Conservation (phyloP, 2,113 vertebrate genomes). For the Perognathus longimembris region DNA sequence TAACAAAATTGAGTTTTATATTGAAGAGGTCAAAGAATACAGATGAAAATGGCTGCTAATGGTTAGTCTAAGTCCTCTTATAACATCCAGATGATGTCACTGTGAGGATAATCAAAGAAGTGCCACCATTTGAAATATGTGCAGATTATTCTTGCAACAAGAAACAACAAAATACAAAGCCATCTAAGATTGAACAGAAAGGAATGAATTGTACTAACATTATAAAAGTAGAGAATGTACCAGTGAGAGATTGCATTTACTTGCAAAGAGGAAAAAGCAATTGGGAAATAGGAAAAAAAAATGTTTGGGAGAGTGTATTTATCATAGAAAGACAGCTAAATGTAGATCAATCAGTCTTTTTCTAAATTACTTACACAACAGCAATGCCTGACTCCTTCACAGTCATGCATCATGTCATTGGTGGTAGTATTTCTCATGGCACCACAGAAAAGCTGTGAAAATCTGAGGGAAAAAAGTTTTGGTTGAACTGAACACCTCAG, state of each 20-base stretch:
- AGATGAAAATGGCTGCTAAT: not conserved
- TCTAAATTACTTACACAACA: not conserved
- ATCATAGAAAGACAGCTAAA: not conserved
- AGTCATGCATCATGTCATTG: not conserved
- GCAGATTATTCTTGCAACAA: not conserved
- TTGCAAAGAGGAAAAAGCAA: not conserved
- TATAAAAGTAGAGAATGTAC: not conserved
- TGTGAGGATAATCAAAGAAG: not conserved
- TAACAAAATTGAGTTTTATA: constrained; percentile 34
- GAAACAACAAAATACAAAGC: constrained; percentile 33
- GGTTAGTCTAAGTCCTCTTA: not conserved
- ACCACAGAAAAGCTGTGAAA: not conserved
- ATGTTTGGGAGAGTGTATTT: not conserved
- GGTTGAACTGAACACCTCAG: no score
- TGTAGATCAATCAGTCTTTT: constrained; percentile 1
- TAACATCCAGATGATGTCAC: constrained; percentile 10
- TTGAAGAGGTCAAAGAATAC: not conserved
- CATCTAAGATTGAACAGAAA: not conserved
- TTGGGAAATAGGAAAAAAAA: not conserved
- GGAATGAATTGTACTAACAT: not conserved
- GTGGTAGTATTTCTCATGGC: not conserved
- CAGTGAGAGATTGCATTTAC: not conserved
- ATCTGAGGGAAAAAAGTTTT: not conserved
- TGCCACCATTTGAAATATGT: constrained; percentile 37
- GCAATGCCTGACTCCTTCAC: not conserved